A percentile compares a stretch with the other conserved stretches of the same genome.
Evolutionary conservation across 2,888 invertebrate genomes (phyloP).

Genomic region (Agriopis aurantiaria): DNA sequence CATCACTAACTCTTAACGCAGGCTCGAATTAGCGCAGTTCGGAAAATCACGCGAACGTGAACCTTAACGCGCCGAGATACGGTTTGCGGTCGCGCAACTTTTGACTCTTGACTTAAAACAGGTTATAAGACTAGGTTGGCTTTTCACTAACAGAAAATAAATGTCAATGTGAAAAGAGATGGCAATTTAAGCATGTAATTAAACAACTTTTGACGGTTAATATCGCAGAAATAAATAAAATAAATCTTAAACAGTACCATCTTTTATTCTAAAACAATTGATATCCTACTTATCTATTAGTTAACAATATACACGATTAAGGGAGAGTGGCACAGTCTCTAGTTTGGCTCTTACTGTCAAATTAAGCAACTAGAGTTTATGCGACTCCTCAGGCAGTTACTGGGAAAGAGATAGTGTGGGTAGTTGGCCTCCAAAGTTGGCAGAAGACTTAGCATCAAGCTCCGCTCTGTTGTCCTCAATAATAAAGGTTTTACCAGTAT

Average conservation of each 20-base stretch:
- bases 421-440: slow-evolving; percentile 57
- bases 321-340: slow-evolving; percentile 2
- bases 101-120: too few species aligned
- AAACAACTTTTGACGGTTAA: too few species aligned
- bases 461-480: slow-evolving; percentile 91
- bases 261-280: slow-evolving; percentile 53
- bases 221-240: slow-evolving; percentile 27
- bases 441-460: slow-evolving; percentile 63
- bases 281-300: slow-evolving; percentile 56
- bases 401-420: slow-evolving; percentile 69
- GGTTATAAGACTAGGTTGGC: too few species aligned
- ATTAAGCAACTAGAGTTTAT: too few species aligned
- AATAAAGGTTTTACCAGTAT: slow-evolving; percentile 90
- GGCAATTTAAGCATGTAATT: too few species aligned
- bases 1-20: too few species aligned
- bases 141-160: too few species aligned
- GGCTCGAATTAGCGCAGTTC: too few species aligned
- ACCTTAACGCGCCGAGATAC: too few species aligned
- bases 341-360: not conserved
- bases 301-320: slow-evolving; percentile 41
- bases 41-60: too few species aligned
- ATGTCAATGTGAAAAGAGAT: too few species aligned
- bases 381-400: slow-evolving; percentile 43
- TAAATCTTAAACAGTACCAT: slow-evolving; percentile 31
- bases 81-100: too few species aligned